Evolutionary conservation across 2,113 vertebrate genomes (phyloP).

Genomic region (Neolamprologus variostigma): DNA sequence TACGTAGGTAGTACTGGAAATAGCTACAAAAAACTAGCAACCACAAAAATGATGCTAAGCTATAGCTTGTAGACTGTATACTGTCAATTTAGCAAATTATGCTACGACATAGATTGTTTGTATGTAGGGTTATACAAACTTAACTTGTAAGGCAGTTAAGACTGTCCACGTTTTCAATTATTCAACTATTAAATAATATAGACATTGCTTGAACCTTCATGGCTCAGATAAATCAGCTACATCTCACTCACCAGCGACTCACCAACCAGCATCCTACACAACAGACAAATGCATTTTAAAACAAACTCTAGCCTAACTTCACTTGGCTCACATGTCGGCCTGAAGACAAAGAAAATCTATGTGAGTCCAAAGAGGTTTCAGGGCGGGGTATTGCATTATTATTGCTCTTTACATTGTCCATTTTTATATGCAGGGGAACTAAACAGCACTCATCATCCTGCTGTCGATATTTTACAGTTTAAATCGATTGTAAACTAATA

Average conservation of each 20-base stretch:
- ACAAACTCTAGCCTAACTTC: not conserved
- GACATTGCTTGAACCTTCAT: not conserved
- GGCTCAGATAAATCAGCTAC: not conserved
- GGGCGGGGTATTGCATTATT: conserved; percentile 9
- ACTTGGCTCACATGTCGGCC: not conserved
- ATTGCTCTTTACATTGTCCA: not conserved
- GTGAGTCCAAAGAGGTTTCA: not conserved
- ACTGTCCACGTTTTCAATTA: not conserved
- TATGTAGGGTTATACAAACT: not conserved
- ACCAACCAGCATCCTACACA: not conserved
- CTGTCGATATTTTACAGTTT: not conserved
- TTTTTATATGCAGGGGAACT: not conserved
- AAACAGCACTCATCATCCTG: not conserved
- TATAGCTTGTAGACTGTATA: not conserved
- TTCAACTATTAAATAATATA: not conserved
- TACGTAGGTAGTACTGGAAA: not conserved
- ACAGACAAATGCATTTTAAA: not conserved
- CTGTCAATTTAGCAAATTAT: not conserved
- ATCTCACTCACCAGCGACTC: not conserved
- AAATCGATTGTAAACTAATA: not conserved
- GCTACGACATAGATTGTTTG: not conserved
- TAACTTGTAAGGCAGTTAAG: not conserved
- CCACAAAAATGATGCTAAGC: not conserved
- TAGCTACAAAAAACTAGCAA: not conserved
- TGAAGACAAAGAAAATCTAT: not conserved